Percentiles rank a stretch among this genome's conserved stretches.
Evolutionary conservation across 2,113 vertebrate genomes (phyloP).

Genomic region (Recurvirostra avosetta): DNA sequence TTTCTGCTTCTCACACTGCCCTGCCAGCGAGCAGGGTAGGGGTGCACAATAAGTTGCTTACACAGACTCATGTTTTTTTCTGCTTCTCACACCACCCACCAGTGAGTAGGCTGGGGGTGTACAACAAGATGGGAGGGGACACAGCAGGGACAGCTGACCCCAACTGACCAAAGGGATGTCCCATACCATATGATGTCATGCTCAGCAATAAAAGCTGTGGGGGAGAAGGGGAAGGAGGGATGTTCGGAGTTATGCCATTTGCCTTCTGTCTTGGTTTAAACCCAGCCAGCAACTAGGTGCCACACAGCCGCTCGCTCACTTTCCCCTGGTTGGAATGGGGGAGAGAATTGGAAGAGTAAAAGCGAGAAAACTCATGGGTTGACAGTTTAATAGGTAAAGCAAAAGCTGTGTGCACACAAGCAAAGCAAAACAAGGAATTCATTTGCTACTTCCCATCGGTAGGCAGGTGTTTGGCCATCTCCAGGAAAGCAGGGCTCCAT

Average conservation of each 20-base stretch:
- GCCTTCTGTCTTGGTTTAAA: background rate
- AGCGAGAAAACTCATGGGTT: background rate
- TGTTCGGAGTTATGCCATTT: background rate
- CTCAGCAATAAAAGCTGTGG: background rate
- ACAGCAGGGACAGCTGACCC: background rate
- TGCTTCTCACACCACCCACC: background rate
- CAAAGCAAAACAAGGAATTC: background rate
- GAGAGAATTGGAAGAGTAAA: background rate
- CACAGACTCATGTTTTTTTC: background rate
- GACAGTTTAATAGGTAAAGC: background rate
- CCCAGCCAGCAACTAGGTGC: background rate
- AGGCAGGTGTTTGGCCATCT: background rate
- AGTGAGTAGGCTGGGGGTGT: too few species aligned
- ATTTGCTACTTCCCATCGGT: background rate
- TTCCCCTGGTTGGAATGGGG: background rate
- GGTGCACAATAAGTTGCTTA: background rate
- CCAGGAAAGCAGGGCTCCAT: background rate
- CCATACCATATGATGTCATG: background rate
- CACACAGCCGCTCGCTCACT: background rate
- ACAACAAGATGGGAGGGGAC: background rate
- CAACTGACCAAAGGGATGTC: background rate
- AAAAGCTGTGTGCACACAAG: background rate
- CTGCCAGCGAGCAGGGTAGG: too few species aligned
- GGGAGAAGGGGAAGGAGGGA: background rate
- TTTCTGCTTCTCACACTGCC: background rate